Evolutionary conservation across 2,113 vertebrate species (phyloP), one percentile per base, ranked within the genome.

Genomic region (Megalops atlanticus): DNA sequence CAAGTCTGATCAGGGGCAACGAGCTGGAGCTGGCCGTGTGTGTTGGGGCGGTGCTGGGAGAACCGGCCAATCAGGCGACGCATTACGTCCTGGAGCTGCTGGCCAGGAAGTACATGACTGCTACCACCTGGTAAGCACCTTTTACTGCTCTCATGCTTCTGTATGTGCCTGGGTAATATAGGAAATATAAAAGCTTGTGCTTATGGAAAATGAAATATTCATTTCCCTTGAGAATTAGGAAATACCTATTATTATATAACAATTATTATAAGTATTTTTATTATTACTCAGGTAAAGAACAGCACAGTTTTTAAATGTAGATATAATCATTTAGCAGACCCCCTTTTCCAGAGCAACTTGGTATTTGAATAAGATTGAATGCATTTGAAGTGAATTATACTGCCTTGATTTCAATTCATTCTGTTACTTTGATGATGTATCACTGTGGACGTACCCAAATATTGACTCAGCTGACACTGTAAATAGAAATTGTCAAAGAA

Each of bases 51-150:
- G 95, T 96, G 54, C 91, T 99, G 1, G 96, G 96, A 86, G 96
- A 95, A 76, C 83, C 87, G 41, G 98, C 97, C 43, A 91, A 89
- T 58, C 92, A 92, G 81, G 94, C 94, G 85, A 97, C 97, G 0
- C 92, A 96, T 79, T 98, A 97, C 84, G 96, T 96, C 84, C 91
- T 98, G 72, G 95, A 98, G 76, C 92, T 99, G 33, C 85, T 99
- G 86, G 97, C 98, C 81, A 97, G 96, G 89, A 99, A 98, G 89
- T 99, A 96, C 92, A 98, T 98, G 96, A 93, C 92, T 86, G 85
- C 92, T 77, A 84, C 95, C 18, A 92, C 94, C 74, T 98, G 97
- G 97, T 99, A 93, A 89, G 94, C 87, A 79, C 82, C 80, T 80
- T 68, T 6, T 15, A 36, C 45, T 77, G 33, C 40, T 5, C 24